A percentile compares a stretch with the other conserved stretches of the same genome.
Conservation (phyloP, 2,888 invertebrate species). For the Slavum lentiscoides region DNA sequence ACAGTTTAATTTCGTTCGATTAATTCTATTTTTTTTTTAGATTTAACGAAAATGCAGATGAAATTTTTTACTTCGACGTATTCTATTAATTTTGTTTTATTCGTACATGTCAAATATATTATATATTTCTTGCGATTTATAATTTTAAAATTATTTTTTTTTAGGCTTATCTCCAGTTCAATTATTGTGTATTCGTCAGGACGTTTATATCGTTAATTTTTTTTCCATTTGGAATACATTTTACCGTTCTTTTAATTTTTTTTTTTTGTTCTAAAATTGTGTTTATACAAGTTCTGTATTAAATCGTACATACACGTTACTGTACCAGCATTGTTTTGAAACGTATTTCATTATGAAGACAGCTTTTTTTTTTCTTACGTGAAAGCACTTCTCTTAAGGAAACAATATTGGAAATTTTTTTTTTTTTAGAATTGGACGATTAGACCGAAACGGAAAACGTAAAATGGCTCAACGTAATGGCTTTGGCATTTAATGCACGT, state of each 20-base stretch:
- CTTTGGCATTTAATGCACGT: neutral
- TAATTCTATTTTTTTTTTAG: neutral
- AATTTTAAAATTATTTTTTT: neutral
- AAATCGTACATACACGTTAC: neutral
- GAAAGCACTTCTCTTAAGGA: neutral
- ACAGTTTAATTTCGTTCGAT: neutral
- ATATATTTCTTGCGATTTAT: neutral
- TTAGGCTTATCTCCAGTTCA: neutral
- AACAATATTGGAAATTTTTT: too few relatives aligned
- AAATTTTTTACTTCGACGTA: constrained; percentile 1
- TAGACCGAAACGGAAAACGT: too few relatives aligned
- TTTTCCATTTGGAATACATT: neutral
- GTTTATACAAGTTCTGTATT: neutral
- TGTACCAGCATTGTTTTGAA: neutral
- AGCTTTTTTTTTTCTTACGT: neutral
- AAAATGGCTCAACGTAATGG: too few relatives aligned
- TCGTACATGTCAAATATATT: neutral
- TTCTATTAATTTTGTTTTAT: neutral
- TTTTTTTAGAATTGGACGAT: too few relatives aligned
- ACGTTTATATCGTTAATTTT: neutral
- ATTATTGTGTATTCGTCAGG: neutral
- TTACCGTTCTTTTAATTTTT: neutral
- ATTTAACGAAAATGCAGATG: neutral
- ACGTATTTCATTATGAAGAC: neutral
- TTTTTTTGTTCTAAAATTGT: neutral